Evolutionary conservation across 2,113 vertebrate genomes (phyloP).

Genomic region (Ameiurus melas): DNA sequence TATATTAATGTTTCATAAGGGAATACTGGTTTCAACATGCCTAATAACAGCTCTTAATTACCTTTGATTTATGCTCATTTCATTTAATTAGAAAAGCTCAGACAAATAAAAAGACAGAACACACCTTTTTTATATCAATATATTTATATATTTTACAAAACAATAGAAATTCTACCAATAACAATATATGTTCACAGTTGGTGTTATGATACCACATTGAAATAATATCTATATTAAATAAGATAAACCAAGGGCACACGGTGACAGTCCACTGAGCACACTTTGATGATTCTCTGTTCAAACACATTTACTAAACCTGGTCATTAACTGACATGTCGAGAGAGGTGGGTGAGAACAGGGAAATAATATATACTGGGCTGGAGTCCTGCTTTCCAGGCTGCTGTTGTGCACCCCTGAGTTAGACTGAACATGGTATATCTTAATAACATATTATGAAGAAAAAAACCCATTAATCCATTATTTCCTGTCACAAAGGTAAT

Average conservation of each 20-base stretch:
- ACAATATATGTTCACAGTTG: conserved; percentile 77
- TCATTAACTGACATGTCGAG: not conserved
- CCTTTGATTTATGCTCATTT: not conserved
- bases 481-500: conserved; percentile 35
- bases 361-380: conserved; percentile 7
- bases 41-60: not conserved
- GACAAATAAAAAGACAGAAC: conserved; percentile 33
- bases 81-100: not conserved
- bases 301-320: not conserved
- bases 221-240: conserved; percentile 63
- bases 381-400: conserved; percentile 10
- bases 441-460: conserved; percentile 35
- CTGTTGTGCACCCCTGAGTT: conserved; percentile 19
- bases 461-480: conserved; percentile 47
- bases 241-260: conserved; percentile 53
- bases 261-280: conserved; percentile 57
- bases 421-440: conserved; percentile 51
- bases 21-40: not conserved
- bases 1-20: not conserved
- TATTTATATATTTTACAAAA: conserved; percentile 73
- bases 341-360: conserved; percentile 6
- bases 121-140: conserved; percentile 61
- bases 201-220: conserved; percentile 68
- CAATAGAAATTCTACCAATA: conserved; percentile 75
- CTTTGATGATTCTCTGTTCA: conserved; percentile 63